A percentile compares a stretch with the other conserved stretches of the same genome.
Conservation (phyloP, 2,113 vertebrate genomes). For the Heliornis fulica region DNA sequence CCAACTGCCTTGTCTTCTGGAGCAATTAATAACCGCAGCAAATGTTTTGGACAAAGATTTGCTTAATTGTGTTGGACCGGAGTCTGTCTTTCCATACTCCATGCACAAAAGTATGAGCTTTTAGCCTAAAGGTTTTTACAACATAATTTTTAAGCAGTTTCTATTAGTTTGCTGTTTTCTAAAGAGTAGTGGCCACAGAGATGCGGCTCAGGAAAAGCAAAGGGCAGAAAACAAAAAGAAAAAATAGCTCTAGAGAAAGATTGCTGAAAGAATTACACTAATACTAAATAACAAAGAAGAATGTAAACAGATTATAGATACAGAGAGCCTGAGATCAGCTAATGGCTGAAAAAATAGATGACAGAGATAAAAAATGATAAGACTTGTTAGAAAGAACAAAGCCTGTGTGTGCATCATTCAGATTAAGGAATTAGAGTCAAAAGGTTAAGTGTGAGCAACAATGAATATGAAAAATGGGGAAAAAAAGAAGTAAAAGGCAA, state of each 20-base stretch:
- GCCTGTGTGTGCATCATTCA: slow-evolving; percentile 73
- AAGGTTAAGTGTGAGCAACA: slow-evolving; percentile 80
- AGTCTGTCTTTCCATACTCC: not conserved
- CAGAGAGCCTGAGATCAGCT: slow-evolving; percentile 66
- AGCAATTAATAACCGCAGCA: not conserved
- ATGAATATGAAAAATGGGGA: slow-evolving; percentile 79
- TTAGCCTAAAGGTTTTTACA: not conserved
- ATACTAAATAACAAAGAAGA: slow-evolving; percentile 77
- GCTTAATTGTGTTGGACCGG: not conserved
- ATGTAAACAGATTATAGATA: slow-evolving; percentile 81
- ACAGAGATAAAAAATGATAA: slow-evolving; percentile 80
- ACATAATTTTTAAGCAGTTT: not conserved
- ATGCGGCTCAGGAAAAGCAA: slow-evolving; percentile 44
- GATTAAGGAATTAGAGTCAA: slow-evolving; percentile 77
- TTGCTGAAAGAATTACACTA: slow-evolving; percentile 66
- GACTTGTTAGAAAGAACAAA: slow-evolving; percentile 80
- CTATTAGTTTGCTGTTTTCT: not conserved
- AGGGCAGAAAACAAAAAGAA: slow-evolving; percentile 43
- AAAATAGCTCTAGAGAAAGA: slow-evolving; percentile 48
- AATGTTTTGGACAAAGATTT: not conserved
- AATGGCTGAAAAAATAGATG: slow-evolving; percentile 77
- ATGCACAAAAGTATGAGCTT: not conserved
- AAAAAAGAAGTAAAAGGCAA: slow-evolving; percentile 77
- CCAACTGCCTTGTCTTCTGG: not conserved
- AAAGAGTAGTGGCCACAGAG: slow-evolving; percentile 17